Evolutionary conservation across 2,888 invertebrate species (phyloP).

Genomic region (Pristionchus arcanus): DNA sequence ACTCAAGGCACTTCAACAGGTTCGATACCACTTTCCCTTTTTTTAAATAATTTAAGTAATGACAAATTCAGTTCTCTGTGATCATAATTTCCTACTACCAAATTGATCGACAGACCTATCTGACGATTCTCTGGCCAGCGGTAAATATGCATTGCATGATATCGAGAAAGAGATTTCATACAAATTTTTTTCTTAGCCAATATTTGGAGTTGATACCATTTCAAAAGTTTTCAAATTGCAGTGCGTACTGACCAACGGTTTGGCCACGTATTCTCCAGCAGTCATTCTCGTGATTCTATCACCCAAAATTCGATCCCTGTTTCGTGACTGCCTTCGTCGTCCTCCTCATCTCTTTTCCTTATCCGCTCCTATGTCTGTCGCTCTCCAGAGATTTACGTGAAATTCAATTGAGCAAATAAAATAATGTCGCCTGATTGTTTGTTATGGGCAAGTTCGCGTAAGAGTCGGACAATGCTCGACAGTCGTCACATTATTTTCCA

Average conservation of each 20-base stretch:
- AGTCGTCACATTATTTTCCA: no score
- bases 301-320: not conserved
- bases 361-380: not conserved
- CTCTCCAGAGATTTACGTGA: no score
- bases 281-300: not conserved
- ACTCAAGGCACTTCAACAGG: not conserved
- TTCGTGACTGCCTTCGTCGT: not conserved
- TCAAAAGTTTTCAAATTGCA: not conserved
- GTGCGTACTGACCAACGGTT: not conserved
- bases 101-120: not conserved
- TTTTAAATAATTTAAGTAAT: not conserved
- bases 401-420: no score
- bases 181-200: not conserved
- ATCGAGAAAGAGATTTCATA: not conserved
- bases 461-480: no score
- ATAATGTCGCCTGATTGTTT: no score
- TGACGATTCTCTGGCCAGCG: not conserved
- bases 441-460: no score
- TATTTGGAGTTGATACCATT: not conserved
- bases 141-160: not conserved
- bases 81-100: not conserved
- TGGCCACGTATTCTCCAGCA: constrained; percentile 6
- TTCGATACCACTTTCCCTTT: not conserved
- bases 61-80: not conserved
- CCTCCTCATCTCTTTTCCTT: not conserved